Base-by-base conservation (phyloP, 2,888 invertebrate species). In the Sylvicola fuscatus region DNA sequence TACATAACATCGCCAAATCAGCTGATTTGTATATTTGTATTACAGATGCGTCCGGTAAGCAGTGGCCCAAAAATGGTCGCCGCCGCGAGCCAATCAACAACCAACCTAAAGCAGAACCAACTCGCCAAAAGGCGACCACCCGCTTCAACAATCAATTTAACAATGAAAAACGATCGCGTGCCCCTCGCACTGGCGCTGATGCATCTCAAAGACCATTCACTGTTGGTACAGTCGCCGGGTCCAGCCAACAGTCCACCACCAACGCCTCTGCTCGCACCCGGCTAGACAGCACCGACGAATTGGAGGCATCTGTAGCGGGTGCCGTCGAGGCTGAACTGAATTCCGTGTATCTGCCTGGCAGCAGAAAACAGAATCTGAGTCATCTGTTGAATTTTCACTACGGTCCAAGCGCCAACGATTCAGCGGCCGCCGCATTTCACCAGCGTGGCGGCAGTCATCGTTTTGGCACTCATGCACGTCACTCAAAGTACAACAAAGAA, bases 351-450 rank as follows among this genome's bases (percentile, higher is more conserved):
- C 64, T 68, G 55, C 72, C 72, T 58, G 82, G 83, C 64, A 80
- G 81, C 60, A 87, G 83, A 61, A 87, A 87, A 66, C 82, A 81
- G 65, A 90, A 82, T 63, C 68, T 86, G 63, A 89, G 84, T 62
- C 86, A 90, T 70, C 72, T 92, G 70, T 71, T 90, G 49, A 90
- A 90, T 64, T 92, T 92, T 62, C 77, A 79, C 57, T 86, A 81
- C 56, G 70, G 73, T 42, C 70, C 78, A 33, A 66, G 76, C 34
- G 72, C 21, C 8, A 21, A 21, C 8, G 21, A 21, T 8, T 21
- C 21, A 6, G 21, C 21, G 8, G 21, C 21, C 5, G 21, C 21
- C 66, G 35, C 58, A 43, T 56, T 41, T 41, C 34, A 46, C 38
- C 41, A 42, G 42, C 38, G 47, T 47, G 37, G 21, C 21, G 21